Conservation (phyloP, 2,113 vertebrate genomes). For the Casuarius casuarius region DNA sequence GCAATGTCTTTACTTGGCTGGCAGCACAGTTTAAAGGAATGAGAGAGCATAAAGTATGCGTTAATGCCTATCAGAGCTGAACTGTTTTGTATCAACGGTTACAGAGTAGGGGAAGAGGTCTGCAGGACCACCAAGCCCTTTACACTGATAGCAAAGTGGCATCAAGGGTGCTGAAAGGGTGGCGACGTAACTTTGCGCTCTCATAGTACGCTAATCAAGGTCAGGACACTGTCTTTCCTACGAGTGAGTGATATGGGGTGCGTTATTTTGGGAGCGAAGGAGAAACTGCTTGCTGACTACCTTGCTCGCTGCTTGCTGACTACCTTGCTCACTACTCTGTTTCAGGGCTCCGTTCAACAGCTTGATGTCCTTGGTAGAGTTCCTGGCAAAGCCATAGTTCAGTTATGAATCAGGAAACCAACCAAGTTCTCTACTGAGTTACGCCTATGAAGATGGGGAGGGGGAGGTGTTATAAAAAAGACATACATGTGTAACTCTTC, state of each 20-base stretch:
- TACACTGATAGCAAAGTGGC: not conserved
- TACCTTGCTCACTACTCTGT: not conserved
- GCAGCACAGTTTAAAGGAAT: not conserved
- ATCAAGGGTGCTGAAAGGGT: not conserved
- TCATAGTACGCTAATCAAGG: rapidly evolving
- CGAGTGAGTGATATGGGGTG: not conserved
- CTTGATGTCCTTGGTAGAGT: not conserved
- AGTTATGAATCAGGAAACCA: not conserved
- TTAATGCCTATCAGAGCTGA: not conserved
- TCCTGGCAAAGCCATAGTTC: not conserved
- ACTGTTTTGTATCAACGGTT: not conserved
- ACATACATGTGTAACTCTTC: not conserved
- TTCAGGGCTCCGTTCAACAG: not conserved
- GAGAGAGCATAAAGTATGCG: not conserved
- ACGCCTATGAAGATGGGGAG: not conserved
- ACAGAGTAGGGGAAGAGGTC: not conserved
- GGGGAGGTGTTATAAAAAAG: not conserved
- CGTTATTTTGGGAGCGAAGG: not conserved
- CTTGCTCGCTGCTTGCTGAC: not conserved
- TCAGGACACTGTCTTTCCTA: not conserved
- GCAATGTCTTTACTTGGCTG: not conserved
- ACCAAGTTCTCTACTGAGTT: not conserved
- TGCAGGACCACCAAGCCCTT: not conserved
- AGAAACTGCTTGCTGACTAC: not conserved
- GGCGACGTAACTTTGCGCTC: not conserved